Conservation (phyloP, 2,888 invertebrate species). For the Pseudococcus jackbeardsleyi region DNA sequence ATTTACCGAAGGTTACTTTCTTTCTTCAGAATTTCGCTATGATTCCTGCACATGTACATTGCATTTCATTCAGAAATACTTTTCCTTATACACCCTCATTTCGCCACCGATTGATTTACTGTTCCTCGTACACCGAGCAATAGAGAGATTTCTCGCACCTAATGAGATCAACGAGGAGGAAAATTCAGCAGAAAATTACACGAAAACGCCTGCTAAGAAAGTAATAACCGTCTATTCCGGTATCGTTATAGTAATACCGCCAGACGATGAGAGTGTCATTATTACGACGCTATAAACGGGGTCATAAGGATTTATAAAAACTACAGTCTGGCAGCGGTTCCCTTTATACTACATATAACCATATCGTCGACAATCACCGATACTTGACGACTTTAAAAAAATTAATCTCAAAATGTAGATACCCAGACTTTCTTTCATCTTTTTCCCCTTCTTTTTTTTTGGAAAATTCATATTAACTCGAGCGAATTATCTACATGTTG, state of each 20-base stretch:
- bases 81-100: background rate
- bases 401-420: background rate
- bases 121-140: background rate
- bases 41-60: no score
- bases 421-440: no score
- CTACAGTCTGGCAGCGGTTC: background rate
- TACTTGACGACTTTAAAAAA: background rate
- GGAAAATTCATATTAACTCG: background rate
- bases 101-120: background rate
- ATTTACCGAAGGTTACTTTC: no score
- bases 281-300: slow-evolving; percentile 24
- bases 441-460: background rate
- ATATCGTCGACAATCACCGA: background rate
- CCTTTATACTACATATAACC: background rate
- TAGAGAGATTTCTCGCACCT: background rate
- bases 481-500: background rate
- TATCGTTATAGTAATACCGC: background rate
- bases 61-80: no score
- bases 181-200: slow-evolving; percentile 1
- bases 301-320: slow-evolving; percentile 27
- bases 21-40: no score
- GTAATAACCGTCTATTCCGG: slow-evolving; percentile 27
- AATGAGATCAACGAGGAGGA: slow-evolving; percentile 23
- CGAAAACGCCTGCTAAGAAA: background rate
- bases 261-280: slow-evolving; percentile 31